phyloP scores from a whole-genome alignment of 2,888 invertebrate species.

The Lasius platythorax region DNA sequence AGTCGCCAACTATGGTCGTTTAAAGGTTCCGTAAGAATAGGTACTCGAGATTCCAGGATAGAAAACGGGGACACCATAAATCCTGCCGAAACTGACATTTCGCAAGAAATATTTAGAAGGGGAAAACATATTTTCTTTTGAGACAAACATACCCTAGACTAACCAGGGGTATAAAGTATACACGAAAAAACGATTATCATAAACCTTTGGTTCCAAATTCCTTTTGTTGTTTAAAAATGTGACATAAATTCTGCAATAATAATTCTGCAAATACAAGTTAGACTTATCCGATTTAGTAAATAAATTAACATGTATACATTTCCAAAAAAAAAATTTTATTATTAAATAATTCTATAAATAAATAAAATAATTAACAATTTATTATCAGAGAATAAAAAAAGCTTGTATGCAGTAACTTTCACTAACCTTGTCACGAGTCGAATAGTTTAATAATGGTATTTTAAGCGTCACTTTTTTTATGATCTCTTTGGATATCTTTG shows the following conservation, averaged over 20 bases:
- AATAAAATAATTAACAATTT: background rate
- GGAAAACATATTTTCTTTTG: background rate
- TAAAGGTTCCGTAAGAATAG: background rate
- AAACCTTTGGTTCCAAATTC: background rate
- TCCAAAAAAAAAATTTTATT: too few species aligned
- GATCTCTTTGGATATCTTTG: slow-evolving; percentile 32
- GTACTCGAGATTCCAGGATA: background rate
- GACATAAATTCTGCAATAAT: background rate
- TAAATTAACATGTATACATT: background rate
- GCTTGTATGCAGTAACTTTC: slow-evolving; percentile 51
- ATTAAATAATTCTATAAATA: background rate
- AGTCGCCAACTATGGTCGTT: background rate
- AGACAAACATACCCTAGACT: background rate
- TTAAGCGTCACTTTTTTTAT: slow-evolving; percentile 63
- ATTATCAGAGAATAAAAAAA: slow-evolving; percentile 28
- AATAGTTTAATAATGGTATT: slow-evolving; percentile 66
- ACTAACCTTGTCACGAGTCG: slow-evolving; percentile 59
- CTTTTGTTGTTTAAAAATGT: background rate
- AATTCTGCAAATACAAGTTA: background rate
- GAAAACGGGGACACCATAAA: background rate
- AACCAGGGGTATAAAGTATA: background rate
- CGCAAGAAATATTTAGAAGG: background rate
- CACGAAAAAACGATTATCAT: background rate
- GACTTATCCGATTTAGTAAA: background rate
- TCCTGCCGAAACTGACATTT: background rate